Base-by-base conservation (phyloP, 1,140 invertebrate genomes). In the Drosophila repletoides region DNA sequence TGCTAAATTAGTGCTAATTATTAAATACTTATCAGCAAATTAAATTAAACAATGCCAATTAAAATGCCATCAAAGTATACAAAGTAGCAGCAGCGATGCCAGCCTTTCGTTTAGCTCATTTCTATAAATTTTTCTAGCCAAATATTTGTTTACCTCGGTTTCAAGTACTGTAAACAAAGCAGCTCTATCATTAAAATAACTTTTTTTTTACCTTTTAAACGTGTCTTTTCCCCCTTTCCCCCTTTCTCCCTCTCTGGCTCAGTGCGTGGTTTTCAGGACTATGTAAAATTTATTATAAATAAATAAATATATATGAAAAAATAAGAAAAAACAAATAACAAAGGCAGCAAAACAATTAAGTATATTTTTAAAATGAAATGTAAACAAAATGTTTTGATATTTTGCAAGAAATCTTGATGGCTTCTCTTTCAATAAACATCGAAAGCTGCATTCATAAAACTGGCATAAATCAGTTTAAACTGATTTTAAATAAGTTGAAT, bases 91-190 rank as follows among this genome's bases (percentile, higher is more conserved):
- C 46, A 49, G 48, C 46, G 65, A 63, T n/a, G n/a, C n/a, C n/a
- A n/a, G n/a, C n/a, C 36, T 63, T 77, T 76, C 66, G 64, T 60
- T 79, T 73, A 79, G 75, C 5, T 56, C 60, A 74, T 84, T 53
- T 61, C 51, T 73, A 84, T 65, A 76, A 70, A 83, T 61, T 81
- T 36, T 63, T 64, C 60, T 52, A 55, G 15, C 40, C 12, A 10
- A 51, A 17, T 4, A 33, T 59, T 81, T 81, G 76, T 81, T 76
- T 80, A 68, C n/a, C n/a, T n/a, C n/a, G n/a, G n/a, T n/a, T 40
- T 7, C 3, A 40, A 17, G n/a, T 17, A 17, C 15, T 40, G 36
- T 40, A n/a, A 40, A 40, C 36, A 40, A n/a, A n/a, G n/a, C n/a
- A n/a, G n/a, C n/a, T n/a, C n/a, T n/a, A n/a, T n/a, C n/a, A n/a